Percentiles rank a stretch among this genome's conserved stretches.
Conservation (phyloP, 2,113 vertebrate species). For the Sinocyclocheilus maitianheensis region DNA sequence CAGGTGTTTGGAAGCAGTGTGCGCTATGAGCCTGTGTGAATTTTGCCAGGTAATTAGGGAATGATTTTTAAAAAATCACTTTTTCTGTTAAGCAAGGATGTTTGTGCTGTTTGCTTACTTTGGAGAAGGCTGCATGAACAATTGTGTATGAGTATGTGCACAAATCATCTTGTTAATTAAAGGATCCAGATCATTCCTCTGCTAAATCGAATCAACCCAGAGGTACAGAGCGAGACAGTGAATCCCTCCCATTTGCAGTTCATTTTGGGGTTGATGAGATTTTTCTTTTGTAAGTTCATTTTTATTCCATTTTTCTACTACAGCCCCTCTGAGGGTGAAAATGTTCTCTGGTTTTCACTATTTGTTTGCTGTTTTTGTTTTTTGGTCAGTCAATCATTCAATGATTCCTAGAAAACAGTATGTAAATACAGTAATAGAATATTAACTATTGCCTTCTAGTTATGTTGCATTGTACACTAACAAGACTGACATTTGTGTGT, state of each 20-base stretch:
- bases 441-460: neutral
- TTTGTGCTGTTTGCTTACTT: slow-evolving; percentile 26
- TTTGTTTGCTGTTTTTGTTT: neutral
- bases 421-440: neutral
- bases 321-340: neutral
- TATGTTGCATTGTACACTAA: neutral
- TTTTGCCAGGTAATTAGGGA: slow-evolving; percentile 39
- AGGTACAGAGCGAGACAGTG: slow-evolving; percentile 7
- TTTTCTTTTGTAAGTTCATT: neutral
- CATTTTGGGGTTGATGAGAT: slow-evolving; percentile 10
- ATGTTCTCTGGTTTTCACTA: neutral
- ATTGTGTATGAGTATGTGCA: neutral
- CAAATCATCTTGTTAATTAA: slow-evolving; percentile 17
- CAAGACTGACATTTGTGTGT: neutral
- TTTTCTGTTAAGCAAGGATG: slow-evolving; percentile 5
- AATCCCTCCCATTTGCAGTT: slow-evolving; percentile 13
- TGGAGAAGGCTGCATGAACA: neutral
- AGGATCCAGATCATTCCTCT: slow-evolving; percentile 21
- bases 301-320: neutral
- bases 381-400: neutral
- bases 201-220: neutral
- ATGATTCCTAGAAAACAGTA: neutral
- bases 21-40: slow-evolving; percentile 21
- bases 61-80: neutral
- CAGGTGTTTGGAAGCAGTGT: slow-evolving; percentile 34